phyloP scores from a whole-genome alignment of 2,113 vertebrate species.

The Arenaria interpres region DNA sequence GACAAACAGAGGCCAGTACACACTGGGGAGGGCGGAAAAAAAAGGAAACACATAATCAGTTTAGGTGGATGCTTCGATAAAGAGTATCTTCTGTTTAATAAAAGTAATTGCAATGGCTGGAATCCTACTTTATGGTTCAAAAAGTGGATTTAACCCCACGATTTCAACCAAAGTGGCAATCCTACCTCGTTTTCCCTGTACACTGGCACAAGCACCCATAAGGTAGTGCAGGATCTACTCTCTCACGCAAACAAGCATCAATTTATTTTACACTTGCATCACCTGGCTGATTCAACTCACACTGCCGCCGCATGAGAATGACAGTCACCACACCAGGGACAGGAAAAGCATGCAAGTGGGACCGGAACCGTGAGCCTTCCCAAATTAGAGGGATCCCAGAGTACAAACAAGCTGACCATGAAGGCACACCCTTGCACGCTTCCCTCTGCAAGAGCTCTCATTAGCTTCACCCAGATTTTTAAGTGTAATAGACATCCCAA shows the following conservation, averaged over 20 bases:
- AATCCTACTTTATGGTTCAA: rapidly evolving
- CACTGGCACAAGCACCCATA: no score
- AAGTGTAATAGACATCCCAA: rapidly evolving
- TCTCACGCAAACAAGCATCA: rapidly evolving
- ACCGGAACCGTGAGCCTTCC: neutral
- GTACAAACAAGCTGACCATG: rapidly evolving
- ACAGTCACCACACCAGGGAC: neutral
- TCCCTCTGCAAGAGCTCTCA: rapidly evolving
- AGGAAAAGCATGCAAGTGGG: rapidly evolving
- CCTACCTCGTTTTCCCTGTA: rapidly evolving
- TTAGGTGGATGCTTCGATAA: rapidly evolving
- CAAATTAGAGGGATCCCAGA: neutral
- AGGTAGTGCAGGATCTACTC: rapidly evolving
- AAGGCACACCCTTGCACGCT: rapidly evolving
- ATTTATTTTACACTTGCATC: neutral
- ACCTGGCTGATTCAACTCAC: rapidly evolving
- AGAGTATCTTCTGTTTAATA: neutral
- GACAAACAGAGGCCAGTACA: constrained; percentile 95
- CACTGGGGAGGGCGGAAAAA: constrained; percentile 67
- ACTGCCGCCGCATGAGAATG: rapidly evolving
- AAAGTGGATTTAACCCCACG: neutral
- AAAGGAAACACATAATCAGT: neutral
- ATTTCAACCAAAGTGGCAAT: neutral
- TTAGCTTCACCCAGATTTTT: rapidly evolving
- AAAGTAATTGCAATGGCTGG: neutral